Evolutionary conservation across 2,797 vertebrate species (phyloP).

Genomic region (Acrossocheilus fasciatus): DNA sequence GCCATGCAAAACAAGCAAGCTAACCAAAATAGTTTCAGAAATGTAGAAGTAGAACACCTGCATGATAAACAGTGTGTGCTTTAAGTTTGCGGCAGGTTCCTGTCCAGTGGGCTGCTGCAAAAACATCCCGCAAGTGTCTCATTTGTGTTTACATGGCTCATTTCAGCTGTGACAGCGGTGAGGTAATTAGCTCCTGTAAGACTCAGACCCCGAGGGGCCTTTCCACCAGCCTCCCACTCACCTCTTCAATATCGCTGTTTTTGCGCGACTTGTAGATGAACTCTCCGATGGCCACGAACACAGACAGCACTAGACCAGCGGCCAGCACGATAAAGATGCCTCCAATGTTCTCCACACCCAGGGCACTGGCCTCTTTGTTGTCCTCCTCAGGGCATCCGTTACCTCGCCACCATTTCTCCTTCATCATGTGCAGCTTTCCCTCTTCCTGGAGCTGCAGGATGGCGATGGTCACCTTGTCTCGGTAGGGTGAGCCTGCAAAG

Average conservation of each 20-base stretch:
- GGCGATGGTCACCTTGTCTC: constrained; percentile 97
- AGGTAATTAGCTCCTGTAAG: constrained; percentile 18
- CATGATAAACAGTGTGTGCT: constrained; percentile 14
- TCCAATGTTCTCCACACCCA: constrained; percentile 96
- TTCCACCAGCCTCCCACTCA: constrained; percentile 71
- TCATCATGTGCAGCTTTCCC: constrained; percentile 98
- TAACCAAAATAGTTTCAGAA: background rate
- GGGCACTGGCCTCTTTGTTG: constrained; percentile 93
- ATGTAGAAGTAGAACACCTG: background rate
- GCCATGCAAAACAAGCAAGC: constrained; percentile 3
- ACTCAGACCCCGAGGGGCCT: background rate
- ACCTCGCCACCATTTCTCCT: constrained; percentile 99
- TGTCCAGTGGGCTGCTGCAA: constrained; percentile 13
- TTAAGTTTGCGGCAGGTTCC: background rate
- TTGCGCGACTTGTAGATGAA: constrained; percentile 94
- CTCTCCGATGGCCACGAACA: constrained; percentile 97
- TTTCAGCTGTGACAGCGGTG: background rate
- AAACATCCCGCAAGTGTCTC: constrained; percentile 23
- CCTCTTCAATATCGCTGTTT: constrained; percentile 94
- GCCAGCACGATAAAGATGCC: constrained; percentile 98
- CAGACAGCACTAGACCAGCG: constrained; percentile 93
- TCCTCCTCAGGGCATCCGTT: constrained; percentile 97
- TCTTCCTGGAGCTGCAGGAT: constrained; percentile 98
- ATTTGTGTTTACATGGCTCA: constrained; percentile 19
- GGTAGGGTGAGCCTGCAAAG: constrained; percentile 92